Evolutionary conservation across 2,888 invertebrate genomes (phyloP).

Genomic region (Morpho helenor): DNA sequence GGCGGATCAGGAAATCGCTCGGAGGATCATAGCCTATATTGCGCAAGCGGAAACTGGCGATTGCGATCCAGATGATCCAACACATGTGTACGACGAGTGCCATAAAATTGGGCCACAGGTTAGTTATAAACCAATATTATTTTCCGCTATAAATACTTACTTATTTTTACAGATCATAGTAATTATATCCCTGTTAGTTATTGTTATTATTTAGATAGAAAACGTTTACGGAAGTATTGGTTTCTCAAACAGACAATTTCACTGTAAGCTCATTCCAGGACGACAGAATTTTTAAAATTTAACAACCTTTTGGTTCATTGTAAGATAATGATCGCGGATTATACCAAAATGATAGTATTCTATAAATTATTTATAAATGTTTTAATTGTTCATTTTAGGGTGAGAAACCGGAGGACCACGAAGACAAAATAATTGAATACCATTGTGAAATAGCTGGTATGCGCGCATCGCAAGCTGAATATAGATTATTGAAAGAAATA

Average conservation of each 20-base stretch:
- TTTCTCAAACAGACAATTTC: too few relatives aligned
- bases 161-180: too few relatives aligned
- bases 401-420: slow-evolving; percentile 81
- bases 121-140: slow-evolving; percentile 1
- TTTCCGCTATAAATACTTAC: background rate
- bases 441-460: slow-evolving; percentile 82
- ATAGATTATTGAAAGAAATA: slow-evolving; percentile 89
- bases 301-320: too few relatives aligned
- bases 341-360: background rate
- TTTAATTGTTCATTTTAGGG: slow-evolving; percentile 34
- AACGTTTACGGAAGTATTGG: too few relatives aligned
- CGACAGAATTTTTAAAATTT: too few relatives aligned
- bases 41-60: slow-evolving; percentile 88
- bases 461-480: slow-evolving; percentile 88
- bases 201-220: too few relatives aligned
- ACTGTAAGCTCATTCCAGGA: too few relatives aligned
- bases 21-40: slow-evolving; percentile 86
- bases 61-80: slow-evolving; percentile 80
- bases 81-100: slow-evolving; percentile 81
- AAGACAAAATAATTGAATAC: slow-evolving; percentile 81
- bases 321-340: too few relatives aligned
- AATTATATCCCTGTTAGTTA: too few relatives aligned
- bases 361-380: background rate
- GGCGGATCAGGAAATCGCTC: slow-evolving; percentile 83
- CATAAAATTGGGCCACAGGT: slow-evolving; percentile 79